Evolutionary conservation across 2,797 vertebrate genomes (phyloP).

Genomic region (Schizothorax lantsangensis): DNA sequence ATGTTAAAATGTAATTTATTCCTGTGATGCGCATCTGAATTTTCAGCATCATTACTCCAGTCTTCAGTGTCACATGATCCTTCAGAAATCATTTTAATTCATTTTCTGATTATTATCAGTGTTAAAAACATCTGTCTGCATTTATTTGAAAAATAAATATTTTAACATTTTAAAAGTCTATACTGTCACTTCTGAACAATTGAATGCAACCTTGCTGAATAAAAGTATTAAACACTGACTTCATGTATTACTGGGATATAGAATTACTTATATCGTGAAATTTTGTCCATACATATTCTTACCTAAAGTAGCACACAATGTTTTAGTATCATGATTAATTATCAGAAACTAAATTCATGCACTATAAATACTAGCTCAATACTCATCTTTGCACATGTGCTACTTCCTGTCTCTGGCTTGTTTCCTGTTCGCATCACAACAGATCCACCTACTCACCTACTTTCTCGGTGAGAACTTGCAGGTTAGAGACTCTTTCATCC

Average conservation of each 20-base stretch:
- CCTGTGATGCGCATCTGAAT: background rate
- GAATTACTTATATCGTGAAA: background rate
- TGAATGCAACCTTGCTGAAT: background rate
- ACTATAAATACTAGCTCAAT: background rate
- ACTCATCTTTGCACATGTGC: constrained; percentile 9
- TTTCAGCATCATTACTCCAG: background rate
- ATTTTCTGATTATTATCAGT: background rate
- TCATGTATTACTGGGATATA: background rate
- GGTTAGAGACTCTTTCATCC: constrained; percentile 81
- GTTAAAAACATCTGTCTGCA: background rate
- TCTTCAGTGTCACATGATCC: background rate
- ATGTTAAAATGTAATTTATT: background rate
- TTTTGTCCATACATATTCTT: background rate
- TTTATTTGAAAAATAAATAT: background rate
- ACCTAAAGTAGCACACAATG: background rate
- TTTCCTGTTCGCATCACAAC: constrained; percentile 39
- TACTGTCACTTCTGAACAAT: background rate
- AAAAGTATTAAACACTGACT: background rate
- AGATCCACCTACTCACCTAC: constrained; percentile 75
- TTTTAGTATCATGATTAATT: background rate
- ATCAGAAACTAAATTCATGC: background rate
- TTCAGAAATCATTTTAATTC: background rate
- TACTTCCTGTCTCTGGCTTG: constrained; percentile 26
- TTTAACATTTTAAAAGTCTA: background rate
- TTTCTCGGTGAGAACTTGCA: constrained; percentile 83